Evolutionary conservation across 2,113 vertebrate species (phyloP).

Genomic region (Brienomyrus brachyistius): DNA sequence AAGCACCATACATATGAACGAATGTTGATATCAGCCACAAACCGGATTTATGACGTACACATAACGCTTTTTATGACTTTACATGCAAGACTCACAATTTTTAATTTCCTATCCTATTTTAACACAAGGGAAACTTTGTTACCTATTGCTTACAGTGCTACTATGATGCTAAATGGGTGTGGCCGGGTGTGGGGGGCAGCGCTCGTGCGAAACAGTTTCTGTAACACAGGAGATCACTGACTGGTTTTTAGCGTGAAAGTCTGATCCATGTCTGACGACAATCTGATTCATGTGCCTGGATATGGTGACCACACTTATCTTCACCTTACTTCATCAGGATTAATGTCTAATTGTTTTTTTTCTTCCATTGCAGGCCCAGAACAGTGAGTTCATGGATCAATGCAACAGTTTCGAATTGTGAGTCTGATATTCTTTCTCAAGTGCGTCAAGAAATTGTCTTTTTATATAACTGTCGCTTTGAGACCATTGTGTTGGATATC

Average conservation of each 20-base stretch:
- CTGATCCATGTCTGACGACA: not conserved
- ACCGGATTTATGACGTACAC: not conserved
- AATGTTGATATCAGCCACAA: not conserved
- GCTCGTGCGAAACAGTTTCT: not conserved
- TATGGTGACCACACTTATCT: not conserved
- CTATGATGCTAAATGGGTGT: not conserved
- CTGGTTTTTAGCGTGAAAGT: not conserved
- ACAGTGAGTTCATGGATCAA: conserved; percentile 93
- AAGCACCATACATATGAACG: not conserved
- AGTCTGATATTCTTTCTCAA: conserved; percentile 51
- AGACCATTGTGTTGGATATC: not conserved
- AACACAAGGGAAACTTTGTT: not conserved
- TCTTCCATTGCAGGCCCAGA: conserved; percentile 66
- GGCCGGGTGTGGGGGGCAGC: not conserved
- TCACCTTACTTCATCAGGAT: not conserved
- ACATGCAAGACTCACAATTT: not conserved
- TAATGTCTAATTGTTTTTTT: conserved; percentile 27
- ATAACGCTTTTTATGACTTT: not conserved
- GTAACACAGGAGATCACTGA: not conserved
- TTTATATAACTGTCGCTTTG: not conserved
- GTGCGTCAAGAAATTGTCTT: not conserved
- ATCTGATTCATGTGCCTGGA: not conserved
- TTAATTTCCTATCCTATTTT: not conserved
- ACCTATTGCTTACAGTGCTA: not conserved
- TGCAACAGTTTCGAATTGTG: conserved; percentile 91